These are phyloP conservation scores for Rousettus madagascariensis DNA, from an alignment of 2,797 vertebrate genomes.

Conservation along the genomic window DNA sequence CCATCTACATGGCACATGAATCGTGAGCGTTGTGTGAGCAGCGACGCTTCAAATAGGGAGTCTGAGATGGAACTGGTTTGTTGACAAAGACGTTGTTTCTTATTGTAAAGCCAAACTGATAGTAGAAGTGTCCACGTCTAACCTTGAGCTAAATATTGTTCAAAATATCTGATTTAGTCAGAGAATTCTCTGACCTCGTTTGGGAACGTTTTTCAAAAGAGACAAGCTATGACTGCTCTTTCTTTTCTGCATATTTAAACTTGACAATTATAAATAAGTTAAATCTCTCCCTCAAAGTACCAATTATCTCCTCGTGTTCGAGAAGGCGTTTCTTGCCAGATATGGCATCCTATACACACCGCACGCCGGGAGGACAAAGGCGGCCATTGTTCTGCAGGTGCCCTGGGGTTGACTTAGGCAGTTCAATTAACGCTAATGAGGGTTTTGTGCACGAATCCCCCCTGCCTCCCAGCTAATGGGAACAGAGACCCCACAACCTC, in stretches of 20 bases:
- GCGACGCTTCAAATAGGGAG: not conserved
- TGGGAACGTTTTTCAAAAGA: constrained; percentile 49
- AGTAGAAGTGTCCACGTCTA: not conserved
- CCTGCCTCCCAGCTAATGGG: not conserved
- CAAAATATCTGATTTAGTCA: constrained; percentile 5
- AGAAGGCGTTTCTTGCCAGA: constrained; percentile 61
- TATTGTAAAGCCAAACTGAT: constrained; percentile 26
- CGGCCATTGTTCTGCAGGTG: not conserved
- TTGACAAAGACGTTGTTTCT: not conserved
- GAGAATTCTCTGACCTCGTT: constrained; percentile 28
- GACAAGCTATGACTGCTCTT: constrained; percentile 43
- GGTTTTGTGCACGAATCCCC: constrained; percentile 61
- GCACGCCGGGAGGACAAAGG: constrained; percentile 67
- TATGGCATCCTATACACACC: constrained; percentile 21
- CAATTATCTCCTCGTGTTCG: constrained; percentile 59
- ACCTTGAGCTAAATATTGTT: not conserved
- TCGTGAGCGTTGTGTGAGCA: not conserved
- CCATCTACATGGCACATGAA: rapidly evolving
- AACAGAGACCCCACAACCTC: constrained; percentile 67
- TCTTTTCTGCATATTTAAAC: constrained; percentile 47
- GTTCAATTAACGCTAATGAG: constrained; percentile 70
- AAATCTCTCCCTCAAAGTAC: constrained; percentile 67
- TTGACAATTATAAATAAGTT: constrained; percentile 53
- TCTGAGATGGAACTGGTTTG: not conserved
- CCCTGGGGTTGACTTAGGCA: constrained; percentile 58